Conservation (phyloP, 2,797 vertebrate genomes). For the Peromyscus eremicus region DNA sequence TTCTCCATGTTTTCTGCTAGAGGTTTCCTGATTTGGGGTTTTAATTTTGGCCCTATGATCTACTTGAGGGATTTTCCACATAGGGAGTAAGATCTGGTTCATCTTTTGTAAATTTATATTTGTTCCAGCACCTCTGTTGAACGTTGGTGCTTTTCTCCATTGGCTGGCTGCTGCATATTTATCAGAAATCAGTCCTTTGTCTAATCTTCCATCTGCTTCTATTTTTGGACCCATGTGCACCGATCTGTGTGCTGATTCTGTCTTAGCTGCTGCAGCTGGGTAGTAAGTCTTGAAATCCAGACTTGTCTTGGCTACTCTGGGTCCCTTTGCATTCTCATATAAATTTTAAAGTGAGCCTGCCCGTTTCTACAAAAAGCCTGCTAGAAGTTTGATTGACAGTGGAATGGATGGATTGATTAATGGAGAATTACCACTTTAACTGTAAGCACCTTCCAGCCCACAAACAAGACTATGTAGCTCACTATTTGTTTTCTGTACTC, state of each 20-base stretch:
- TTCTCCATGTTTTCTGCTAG: not conserved
- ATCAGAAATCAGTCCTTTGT: not conserved
- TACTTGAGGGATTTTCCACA: not conserved
- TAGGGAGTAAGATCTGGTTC: not conserved
- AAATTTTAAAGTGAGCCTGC: not conserved
- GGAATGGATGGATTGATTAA: not conserved
- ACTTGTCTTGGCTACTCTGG: conserved; percentile 1
- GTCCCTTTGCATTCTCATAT: conserved; percentile 3
- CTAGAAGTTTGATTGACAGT: not conserved
- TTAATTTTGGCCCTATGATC: not conserved
- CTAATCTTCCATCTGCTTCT: not conserved
- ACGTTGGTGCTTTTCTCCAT: not conserved
- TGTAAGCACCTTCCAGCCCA: not conserved
- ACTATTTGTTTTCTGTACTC: not conserved
- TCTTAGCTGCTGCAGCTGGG: not conserved
- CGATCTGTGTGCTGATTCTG: not conserved
- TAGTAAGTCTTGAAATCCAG: not conserved
- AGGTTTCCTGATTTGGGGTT: not conserved
- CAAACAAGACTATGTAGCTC: not conserved
- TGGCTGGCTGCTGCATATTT: not conserved
- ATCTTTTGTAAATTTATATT: not conserved
- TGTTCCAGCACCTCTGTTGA: not conserved
- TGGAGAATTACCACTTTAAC: not conserved
- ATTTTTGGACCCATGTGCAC: not conserved
- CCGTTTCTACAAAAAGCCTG: not conserved